Percentiles rank a stretch among this genome's conserved stretches.
Evolutionary conservation across 2,888 invertebrate genomes (phyloP).

Genomic region (Lordiphosa andalusiaca): DNA sequence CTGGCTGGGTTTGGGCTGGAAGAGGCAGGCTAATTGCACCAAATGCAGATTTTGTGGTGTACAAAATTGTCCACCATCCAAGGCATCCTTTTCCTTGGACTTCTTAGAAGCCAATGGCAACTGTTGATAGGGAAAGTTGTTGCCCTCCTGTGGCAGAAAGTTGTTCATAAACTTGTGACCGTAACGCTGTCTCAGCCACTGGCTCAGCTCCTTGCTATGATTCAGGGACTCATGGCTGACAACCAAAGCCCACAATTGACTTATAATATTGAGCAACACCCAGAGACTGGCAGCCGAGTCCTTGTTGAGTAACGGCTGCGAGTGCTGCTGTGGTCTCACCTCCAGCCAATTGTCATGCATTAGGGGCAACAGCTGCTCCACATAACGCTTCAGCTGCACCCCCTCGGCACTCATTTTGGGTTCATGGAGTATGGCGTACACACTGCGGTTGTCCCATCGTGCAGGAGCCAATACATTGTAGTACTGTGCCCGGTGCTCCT

Average conservation of each 20-base stretch:
- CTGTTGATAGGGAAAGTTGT: conserved; percentile 77
- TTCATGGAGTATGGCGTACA: conserved; percentile 32
- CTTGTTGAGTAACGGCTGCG: conserved; percentile 80
- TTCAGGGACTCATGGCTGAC: conserved; percentile 70
- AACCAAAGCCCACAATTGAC: conserved; percentile 83
- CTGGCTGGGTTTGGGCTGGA: conserved; percentile 57
- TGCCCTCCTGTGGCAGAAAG: conserved; percentile 74
- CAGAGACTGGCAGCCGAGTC: conserved; percentile 85
- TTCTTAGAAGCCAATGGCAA: conserved; percentile 21
- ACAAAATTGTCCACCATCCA: conserved; percentile 80
- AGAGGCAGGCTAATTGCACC: conserved; percentile 81
- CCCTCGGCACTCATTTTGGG: conserved; percentile 18
- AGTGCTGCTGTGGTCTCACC: conserved; percentile 81
- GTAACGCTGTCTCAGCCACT: conserved; percentile 82
- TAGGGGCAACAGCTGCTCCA: conserved; percentile 87
- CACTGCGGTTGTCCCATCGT: conserved; percentile 14
- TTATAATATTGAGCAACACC: conserved; percentile 84
- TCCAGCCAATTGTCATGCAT: conserved; percentile 93
- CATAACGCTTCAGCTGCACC: conserved; percentile 82
- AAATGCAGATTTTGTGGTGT: conserved; percentile 82
- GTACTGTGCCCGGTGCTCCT: conserved; percentile 45
- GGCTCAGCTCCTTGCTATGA: conserved; percentile 79
- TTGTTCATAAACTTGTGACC: conserved; percentile 82
- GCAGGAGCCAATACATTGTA: conserved; percentile 38
- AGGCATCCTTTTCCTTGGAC: conserved; percentile 24